These are phyloP conservation scores for Mastacembelus armatus DNA, from an alignment of 2,797 vertebrate species.

Conservation along the genomic window DNA sequence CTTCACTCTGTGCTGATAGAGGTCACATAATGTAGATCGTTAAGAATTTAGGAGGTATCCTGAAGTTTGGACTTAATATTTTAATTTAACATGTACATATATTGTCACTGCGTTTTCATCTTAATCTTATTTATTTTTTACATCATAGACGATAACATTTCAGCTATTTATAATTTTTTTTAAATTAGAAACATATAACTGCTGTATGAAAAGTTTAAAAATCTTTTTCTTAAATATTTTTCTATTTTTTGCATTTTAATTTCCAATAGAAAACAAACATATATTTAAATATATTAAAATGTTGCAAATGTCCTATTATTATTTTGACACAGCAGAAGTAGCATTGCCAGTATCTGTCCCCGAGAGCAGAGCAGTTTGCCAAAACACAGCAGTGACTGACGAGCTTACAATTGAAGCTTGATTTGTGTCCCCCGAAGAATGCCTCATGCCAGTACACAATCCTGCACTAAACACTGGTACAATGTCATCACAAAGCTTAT, in stretches of 20 bases:
- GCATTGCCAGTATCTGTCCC: conserved; percentile 63
- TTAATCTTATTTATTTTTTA: too few relatives aligned
- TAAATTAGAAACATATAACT: background rate
- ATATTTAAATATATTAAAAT: conserved; percentile 34
- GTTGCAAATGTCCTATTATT: conserved; percentile 64
- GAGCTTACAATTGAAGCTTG: conserved; percentile 70
- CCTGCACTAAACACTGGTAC: conserved; percentile 65
- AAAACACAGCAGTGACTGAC: conserved; percentile 71
- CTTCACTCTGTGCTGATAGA: too few relatives aligned
- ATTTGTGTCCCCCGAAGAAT: conserved; percentile 73
- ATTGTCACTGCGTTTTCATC: too few relatives aligned
- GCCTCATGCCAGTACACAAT: conserved; percentile 63
- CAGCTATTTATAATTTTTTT: background rate
- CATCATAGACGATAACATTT: too few relatives aligned
- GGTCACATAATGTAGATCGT: too few relatives aligned
- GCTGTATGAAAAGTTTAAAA: background rate
- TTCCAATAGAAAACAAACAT: too few relatives aligned
- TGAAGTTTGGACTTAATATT: too few relatives aligned
- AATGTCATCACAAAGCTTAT: conserved; percentile 53
- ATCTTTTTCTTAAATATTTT: background rate
- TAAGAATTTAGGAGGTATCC: too few relatives aligned
- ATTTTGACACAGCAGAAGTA: conserved; percentile 58
- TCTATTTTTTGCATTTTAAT: too few relatives aligned
- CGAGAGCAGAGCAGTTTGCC: conserved; percentile 55
- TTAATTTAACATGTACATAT: too few relatives aligned